These are phyloP conservation scores for Perithous albicinctus DNA, from an alignment of 2,888 invertebrate genomes.

Conservation along the genomic window DNA sequence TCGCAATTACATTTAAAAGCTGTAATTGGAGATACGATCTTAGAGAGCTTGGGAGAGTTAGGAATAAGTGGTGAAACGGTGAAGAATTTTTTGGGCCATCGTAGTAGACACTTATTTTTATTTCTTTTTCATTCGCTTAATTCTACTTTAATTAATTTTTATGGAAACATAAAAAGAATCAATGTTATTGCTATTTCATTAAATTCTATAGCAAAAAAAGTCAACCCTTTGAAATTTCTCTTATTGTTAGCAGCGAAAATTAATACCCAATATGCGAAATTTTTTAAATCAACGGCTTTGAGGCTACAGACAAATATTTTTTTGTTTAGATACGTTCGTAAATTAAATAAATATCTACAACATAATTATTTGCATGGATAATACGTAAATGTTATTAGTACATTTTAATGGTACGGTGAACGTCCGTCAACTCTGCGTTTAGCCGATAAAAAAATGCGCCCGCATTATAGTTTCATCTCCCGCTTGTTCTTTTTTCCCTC, in stretches of 20 bases:
- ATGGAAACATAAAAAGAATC: not conserved
- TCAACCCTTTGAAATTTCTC: no score
- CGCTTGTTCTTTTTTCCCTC: conserved; percentile 23
- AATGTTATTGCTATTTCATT: no score
- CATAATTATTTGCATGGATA: no score
- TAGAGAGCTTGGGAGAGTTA: conserved; percentile 19
- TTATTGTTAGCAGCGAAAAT: no score
- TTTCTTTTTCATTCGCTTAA: not conserved
- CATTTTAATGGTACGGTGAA: not conserved
- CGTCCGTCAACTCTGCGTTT: conserved; percentile 2
- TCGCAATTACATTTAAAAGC: conserved; percentile 41
- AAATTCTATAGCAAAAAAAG: no score
- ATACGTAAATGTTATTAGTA: not conserved
- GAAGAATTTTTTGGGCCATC: conserved; percentile 20
- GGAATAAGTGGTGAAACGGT: conserved; percentile 41
- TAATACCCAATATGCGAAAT: no score
- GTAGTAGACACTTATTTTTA: not conserved
- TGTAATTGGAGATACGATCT: conserved; percentile 12
- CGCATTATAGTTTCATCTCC: conserved; percentile 18
- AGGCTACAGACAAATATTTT: no score
- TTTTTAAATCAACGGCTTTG: no score
- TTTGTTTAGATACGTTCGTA: no score
- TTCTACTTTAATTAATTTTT: not conserved
- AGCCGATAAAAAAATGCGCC: conserved; percentile 6
- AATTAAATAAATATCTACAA: no score